Conservation (phyloP, 2,888 invertebrate genomes). For the Drosophila neutralis region DNA sequence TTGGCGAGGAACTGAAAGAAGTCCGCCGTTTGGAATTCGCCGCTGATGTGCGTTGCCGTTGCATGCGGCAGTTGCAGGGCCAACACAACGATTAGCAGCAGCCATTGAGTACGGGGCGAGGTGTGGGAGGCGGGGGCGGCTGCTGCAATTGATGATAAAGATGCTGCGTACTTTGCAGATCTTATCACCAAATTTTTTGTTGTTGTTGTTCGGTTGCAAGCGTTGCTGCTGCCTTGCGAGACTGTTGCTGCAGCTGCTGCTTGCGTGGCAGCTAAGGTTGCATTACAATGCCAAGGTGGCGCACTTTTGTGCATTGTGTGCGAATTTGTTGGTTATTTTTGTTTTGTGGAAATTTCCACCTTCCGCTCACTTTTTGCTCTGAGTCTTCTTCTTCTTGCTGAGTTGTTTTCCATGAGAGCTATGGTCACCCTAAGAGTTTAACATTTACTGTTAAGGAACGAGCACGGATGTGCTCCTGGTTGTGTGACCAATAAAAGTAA, state of each 20-base stretch:
- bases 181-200: constrained; percentile 45
- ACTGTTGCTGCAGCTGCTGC: constrained; percentile 21
- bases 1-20: constrained; percentile 97
- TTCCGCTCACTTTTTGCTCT: constrained; percentile 42
- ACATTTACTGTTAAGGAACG: constrained; percentile 8
- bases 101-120: constrained; percentile 29
- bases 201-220: constrained; percentile 3
- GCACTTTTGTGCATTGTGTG: constrained; percentile 76
- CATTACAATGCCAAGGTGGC: constrained; percentile 67
- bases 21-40: constrained; percentile 88
- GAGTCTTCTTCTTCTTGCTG: constrained; percentile 19
- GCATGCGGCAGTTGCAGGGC: constrained; percentile 26
- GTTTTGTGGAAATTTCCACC: constrained; percentile 61
- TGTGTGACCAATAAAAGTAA: not conserved
- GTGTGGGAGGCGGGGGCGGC: constrained; percentile 12
- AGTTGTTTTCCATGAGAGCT: constrained; percentile 10
- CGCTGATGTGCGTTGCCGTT: constrained; percentile 87
- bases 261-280: constrained; percentile 54
- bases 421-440: constrained; percentile 17
- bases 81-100: constrained; percentile 39
- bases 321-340: constrained; percentile 54
- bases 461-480: not conserved
- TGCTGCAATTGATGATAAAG: constrained; percentile 26
- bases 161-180: constrained; percentile 47
- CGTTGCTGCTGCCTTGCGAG: constrained; percentile 3